Conservation (phyloP, 2,113 vertebrate genomes). For the Tragelaphus scriptus region DNA sequence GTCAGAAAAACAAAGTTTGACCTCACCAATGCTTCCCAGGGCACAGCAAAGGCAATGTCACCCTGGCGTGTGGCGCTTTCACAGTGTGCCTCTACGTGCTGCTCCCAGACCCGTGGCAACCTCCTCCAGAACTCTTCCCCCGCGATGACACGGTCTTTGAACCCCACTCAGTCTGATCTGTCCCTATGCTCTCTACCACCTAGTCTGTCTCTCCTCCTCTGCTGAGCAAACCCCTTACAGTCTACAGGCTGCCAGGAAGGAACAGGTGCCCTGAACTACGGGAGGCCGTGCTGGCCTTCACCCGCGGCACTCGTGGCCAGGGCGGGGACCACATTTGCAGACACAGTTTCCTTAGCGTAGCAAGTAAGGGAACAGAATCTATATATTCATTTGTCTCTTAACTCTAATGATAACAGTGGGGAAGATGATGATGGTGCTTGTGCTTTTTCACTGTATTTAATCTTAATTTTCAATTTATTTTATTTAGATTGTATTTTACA, state of each 20-base stretch:
- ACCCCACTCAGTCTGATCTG: background rate
- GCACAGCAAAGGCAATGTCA: background rate
- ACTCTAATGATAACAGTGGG: rapidly evolving
- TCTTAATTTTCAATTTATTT: background rate
- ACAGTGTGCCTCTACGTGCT: rapidly evolving
- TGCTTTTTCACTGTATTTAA: background rate
- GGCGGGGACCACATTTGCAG: rapidly evolving
- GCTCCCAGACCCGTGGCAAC: background rate
- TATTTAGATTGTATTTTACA: background rate
- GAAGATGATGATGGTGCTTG: background rate
- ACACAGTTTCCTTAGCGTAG: rapidly evolving
- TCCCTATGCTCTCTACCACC: rapidly evolving
- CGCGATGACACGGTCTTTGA: rapidly evolving
- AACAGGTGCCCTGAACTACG: rapidly evolving
- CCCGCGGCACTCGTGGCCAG: rapidly evolving
- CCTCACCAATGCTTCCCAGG: background rate
- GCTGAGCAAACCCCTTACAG: background rate
- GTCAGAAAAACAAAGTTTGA: background rate
- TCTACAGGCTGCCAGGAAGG: too few relatives aligned
- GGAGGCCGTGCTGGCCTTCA: rapidly evolving
- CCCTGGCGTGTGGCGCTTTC: background rate
- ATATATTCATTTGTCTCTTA: rapidly evolving
- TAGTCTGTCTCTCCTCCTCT: background rate
- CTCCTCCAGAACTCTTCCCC: background rate
- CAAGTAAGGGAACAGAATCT: rapidly evolving